Base-by-base conservation (phyloP, 2,797 vertebrate species). In the Cyclura pinguis region DNA sequence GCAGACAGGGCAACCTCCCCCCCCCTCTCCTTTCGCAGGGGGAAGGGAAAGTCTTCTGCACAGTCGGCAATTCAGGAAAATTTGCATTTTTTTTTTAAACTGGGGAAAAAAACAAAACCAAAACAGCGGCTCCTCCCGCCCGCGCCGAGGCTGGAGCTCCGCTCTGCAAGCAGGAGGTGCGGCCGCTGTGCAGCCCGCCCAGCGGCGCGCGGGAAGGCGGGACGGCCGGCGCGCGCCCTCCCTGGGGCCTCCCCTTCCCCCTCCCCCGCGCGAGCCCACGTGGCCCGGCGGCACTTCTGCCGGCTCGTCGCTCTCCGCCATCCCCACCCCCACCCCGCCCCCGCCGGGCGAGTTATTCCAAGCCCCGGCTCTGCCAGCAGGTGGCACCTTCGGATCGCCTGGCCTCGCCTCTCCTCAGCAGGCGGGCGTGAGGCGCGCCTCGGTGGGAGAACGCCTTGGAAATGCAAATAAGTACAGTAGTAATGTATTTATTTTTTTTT, bases 381-480 rank as follows among this genome's bases (percentile, higher is more conserved):
- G 95, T 95, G 97, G 96, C 96, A 94, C 94, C 94, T 96, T 92
- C 96, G 87, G 72, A 91, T 95, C 32, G 0, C 67, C 1, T 12
- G 7, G 52, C 10, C 8, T 52, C 52, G 1, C 52, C 62, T 80
- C 89, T 57, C 1, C 29, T 29, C 1, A 5, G 4, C 72, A 1
- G 4, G 6, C 12, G 3, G 29, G 2, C 42, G 42, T 42, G 42
- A 42, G 42, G 42, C 42, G 42, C 42, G 42, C 42, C 52, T 52
- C 52, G 18, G 13, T 42, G 76, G 14, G 8, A 7, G 42, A 1
- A 35, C 50, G 82, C 7, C n/a, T 12, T 47, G 35, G 74, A 47
- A 47, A 80, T 72, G 86, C 74, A 59, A 88, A 78, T 13, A 32
- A 32, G 22, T 22, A 52, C 42, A 47, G 4, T 47, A 47, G 42